These are phyloP conservation scores for Adelognathus sp. DNA, from an alignment of 2,888 invertebrate species.

Conservation along the genomic window DNA sequence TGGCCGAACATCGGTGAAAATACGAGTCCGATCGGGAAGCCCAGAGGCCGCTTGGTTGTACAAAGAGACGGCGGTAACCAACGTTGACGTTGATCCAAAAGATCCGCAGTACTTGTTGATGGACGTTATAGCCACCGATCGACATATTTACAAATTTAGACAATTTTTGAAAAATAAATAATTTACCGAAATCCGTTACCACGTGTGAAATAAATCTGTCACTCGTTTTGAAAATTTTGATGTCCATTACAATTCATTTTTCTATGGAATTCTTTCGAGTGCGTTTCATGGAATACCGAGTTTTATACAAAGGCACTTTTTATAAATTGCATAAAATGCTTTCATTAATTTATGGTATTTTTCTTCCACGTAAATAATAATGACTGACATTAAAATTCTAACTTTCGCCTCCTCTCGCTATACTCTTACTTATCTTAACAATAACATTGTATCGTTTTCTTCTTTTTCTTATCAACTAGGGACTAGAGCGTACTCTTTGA, in stretches of 20 bases:
- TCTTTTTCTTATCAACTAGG: conserved; percentile 70
- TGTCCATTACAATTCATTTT: no score
- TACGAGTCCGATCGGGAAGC: conserved; percentile 85
- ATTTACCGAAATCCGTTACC: not conserved
- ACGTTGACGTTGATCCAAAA: conserved; percentile 81
- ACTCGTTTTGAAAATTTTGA: no score
- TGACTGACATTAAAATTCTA: not conserved
- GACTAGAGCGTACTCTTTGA: conserved; percentile 78
- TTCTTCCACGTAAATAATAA: conserved; percentile 2
- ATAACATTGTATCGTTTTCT: conserved; percentile 39
- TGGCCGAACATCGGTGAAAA: conserved; percentile 82
- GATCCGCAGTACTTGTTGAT: conserved; percentile 83
- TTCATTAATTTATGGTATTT: no score
- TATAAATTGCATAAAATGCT: no score
- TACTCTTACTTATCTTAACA: conserved; percentile 27
- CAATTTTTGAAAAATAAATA: conserved; percentile 72
- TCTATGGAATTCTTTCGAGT: no score
- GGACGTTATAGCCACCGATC: conserved; percentile 83
- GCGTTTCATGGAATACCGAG: no score
- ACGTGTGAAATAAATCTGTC: not conserved
- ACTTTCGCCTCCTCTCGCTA: not conserved
- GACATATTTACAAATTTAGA: conserved; percentile 84
- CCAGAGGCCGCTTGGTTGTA: conserved; percentile 85
- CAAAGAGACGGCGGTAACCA: conserved; percentile 85
- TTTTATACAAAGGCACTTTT: no score